Evolutionary conservation across 2,888 invertebrate species (phyloP).

Genomic region (Latheticus oryzae): DNA sequence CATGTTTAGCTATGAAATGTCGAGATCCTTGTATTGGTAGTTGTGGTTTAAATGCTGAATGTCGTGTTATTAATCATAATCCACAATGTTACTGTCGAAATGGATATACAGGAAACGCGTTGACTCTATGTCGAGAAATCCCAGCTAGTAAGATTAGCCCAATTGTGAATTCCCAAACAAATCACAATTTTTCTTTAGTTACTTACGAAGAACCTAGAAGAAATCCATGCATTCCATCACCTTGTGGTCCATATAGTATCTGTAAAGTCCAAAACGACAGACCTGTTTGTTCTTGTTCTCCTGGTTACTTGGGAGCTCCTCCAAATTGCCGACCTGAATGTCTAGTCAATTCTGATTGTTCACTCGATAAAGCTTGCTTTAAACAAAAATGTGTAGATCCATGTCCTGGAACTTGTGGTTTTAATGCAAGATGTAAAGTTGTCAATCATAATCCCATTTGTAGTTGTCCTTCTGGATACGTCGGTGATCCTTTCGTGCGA

Average conservation of each 20-base stretch:
- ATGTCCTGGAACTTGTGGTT: constrained; percentile 81
- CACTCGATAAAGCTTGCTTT: constrained; percentile 79
- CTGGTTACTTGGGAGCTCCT: constrained; percentile 79
- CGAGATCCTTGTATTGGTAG: constrained; percentile 81
- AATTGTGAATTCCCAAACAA: background rate
- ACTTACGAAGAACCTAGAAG: constrained; percentile 64
- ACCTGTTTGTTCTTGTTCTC: constrained; percentile 81
- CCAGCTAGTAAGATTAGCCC: constrained; percentile 57
- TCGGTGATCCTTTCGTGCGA: constrained; percentile 82
- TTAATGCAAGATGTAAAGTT: constrained; percentile 81
- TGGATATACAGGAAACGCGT: constrained; percentile 79
- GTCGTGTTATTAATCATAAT: constrained; percentile 79
- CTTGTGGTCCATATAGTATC: constrained; percentile 83
- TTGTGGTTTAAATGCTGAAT: constrained; percentile 83
- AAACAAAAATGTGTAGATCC: constrained; percentile 83
- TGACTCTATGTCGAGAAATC: constrained; percentile 70
- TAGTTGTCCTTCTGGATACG: constrained; percentile 75
- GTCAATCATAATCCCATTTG: constrained; percentile 85
- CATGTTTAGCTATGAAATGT: constrained; percentile 84
- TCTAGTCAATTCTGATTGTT: constrained; percentile 82
- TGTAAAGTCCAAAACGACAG: constrained; percentile 78
- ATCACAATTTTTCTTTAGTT: constrained; percentile 45
- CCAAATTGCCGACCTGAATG: constrained; percentile 84
- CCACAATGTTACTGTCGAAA: constrained; percentile 81
- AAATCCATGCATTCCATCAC: constrained; percentile 81